phyloP scores from a whole-genome alignment of 2,797 vertebrate genomes.

The Sitta carolinensis region DNA sequence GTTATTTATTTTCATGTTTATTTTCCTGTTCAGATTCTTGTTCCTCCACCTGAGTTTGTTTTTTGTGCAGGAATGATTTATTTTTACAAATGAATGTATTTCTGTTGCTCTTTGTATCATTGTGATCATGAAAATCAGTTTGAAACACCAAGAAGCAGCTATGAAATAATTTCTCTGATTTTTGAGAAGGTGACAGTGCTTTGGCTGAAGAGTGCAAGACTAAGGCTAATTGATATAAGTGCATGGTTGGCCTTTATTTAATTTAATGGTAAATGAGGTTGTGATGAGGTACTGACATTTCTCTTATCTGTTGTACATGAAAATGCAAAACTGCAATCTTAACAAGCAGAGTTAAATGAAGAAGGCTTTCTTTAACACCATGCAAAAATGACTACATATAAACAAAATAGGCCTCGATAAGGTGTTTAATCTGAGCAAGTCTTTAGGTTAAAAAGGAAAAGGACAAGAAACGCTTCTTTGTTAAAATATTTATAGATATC shows the following conservation, averaged over 20 bases:
- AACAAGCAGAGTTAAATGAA: background rate
- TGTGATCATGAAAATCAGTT: background rate
- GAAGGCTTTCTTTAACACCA: background rate
- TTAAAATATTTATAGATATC: slow-evolving; percentile 44
- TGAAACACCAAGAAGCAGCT: background rate
- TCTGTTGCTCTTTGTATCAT: background rate
- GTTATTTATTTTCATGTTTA: no score
- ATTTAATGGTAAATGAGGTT: background rate
- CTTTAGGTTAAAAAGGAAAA: background rate
- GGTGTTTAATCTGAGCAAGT: background rate
- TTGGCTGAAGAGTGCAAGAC: background rate
- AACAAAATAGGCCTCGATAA: background rate
- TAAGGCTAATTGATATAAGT: background rate
- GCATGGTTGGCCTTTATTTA: background rate
- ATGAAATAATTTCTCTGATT: background rate
- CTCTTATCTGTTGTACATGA: background rate
- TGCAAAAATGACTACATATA: background rate
- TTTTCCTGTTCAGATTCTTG: background rate
- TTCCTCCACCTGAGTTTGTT: background rate
- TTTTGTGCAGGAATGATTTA: background rate
- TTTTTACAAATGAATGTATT: background rate
- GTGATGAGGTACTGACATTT: background rate
- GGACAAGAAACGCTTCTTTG: background rate
- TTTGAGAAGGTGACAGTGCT: background rate
- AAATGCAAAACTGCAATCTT: background rate